These are phyloP conservation scores for Nasonovia ribisnigri DNA, from an alignment of 2,888 invertebrate species.

Conservation along the genomic window DNA sequence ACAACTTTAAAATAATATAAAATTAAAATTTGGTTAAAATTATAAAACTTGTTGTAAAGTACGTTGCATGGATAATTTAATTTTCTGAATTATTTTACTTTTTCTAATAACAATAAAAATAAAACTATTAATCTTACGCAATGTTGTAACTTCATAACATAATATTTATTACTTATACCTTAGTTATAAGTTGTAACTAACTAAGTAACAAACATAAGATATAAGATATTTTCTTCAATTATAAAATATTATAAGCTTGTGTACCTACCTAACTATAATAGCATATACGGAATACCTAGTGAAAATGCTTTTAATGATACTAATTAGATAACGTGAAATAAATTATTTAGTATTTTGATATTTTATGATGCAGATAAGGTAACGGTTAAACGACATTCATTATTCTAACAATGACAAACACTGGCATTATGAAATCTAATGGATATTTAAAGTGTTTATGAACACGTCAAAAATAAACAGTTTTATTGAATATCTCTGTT, in stretches of 20 bases:
- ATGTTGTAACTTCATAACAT: not conserved
- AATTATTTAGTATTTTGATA: slow-evolving; percentile 37
- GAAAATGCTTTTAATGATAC: slow-evolving; percentile 16
- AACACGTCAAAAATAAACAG: slow-evolving; percentile 13
- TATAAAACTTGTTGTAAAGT: not conserved
- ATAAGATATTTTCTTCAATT: not conserved
- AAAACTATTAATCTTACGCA: slow-evolving; percentile 1
- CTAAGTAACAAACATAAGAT: not conserved
- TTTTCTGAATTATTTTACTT: not conserved
- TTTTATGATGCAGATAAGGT: slow-evolving; percentile 41
- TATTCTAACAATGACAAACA: slow-evolving; percentile 27
- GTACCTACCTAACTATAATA: not conserved
- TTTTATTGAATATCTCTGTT: not conserved
- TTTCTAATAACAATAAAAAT: not conserved
- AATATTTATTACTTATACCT: not conserved
- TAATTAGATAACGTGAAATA: slow-evolving; percentile 23
- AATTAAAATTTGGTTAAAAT: not conserved
- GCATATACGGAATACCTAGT: not conserved
- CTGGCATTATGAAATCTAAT: slow-evolving; percentile 22
- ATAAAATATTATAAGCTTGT: not conserved
- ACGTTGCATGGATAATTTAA: not conserved
- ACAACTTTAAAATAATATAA: not conserved
- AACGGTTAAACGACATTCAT: slow-evolving; percentile 38
- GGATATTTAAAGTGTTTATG: slow-evolving; percentile 21
- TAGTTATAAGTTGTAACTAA: not conserved